These are phyloP conservation scores for Ctenoplectra terminalis DNA, from an alignment of 1,140 invertebrate genomes.

Conservation along the genomic window DNA sequence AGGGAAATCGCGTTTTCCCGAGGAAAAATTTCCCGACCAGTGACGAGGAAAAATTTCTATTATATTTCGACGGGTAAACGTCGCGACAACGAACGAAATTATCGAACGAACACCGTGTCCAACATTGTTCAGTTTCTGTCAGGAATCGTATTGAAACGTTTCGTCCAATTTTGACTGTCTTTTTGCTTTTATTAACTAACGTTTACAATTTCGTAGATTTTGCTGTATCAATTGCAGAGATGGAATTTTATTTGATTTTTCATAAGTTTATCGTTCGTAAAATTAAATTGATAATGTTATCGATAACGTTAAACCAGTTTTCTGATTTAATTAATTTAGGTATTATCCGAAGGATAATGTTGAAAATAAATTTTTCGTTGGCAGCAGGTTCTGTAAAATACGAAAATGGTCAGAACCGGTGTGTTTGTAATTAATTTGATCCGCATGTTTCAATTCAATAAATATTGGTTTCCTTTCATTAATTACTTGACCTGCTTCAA, in stretches of 20 bases:
- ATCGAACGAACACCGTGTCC: neutral
- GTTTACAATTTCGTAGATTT: neutral
- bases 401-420: no score
- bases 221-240: neutral
- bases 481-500: neutral
- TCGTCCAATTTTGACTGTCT: neutral
- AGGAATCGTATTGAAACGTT: neutral
- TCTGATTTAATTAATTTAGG: neutral
- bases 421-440: neutral
- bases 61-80: slow-evolving; percentile 44
- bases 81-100: neutral
- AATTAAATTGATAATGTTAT: neutral
- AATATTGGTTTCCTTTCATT: neutral
- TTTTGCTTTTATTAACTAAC: neutral
- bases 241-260: neutral
- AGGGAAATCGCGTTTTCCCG: slow-evolving; percentile 62
- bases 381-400: neutral
- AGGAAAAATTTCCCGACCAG: slow-evolving; percentile 38
- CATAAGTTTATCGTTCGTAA: neutral
- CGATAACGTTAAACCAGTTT: neutral
- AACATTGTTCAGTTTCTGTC: neutral
- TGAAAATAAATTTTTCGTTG: neutral
- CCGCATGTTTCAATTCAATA: neutral
- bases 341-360: neutral
- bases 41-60: slow-evolving; percentile 50